Evolutionary conservation across 2,797 vertebrate genomes (phyloP).

Genomic region (Hapalemur alaotrensis): DNA sequence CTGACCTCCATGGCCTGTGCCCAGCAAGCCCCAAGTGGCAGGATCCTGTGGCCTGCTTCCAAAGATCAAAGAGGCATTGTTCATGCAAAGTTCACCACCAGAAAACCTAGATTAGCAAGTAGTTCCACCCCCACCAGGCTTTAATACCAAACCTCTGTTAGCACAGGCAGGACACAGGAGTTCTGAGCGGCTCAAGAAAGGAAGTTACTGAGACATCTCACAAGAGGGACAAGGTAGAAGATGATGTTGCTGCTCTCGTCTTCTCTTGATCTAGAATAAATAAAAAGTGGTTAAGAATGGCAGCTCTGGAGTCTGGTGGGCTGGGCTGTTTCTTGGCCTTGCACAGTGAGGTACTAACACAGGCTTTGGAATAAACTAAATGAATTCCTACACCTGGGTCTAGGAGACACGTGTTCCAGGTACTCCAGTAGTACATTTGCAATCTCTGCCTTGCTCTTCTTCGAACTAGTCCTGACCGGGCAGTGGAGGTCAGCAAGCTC

Average conservation of each 20-base stretch:
- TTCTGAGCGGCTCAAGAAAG: not conserved
- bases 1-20: conserved; percentile 20
- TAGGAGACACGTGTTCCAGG: fast-evolving
- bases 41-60: conserved; percentile 26
- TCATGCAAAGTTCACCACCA: conserved; percentile 52
- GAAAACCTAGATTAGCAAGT: conserved; percentile 65
- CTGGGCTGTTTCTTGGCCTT: not conserved
- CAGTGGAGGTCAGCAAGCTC: not conserved
- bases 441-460: not conserved
- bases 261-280: not conserved
- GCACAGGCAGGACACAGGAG: not conserved
- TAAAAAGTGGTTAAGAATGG: not conserved
- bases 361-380: not conserved
- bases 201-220: not conserved
- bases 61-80: conserved; percentile 68
- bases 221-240: not conserved
- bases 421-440: not conserved
- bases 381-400: not conserved
- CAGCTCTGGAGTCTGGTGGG: not conserved
- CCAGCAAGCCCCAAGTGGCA: not conserved
- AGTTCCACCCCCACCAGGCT: not conserved
- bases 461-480: not conserved
- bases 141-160: conserved; percentile 59
- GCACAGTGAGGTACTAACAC: not conserved
- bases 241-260: not conserved